These are phyloP conservation scores for Astreopora myriophthalma DNA, from an alignment of 64 coral and sea anemone genomes.

Conservation along the genomic window DNA sequence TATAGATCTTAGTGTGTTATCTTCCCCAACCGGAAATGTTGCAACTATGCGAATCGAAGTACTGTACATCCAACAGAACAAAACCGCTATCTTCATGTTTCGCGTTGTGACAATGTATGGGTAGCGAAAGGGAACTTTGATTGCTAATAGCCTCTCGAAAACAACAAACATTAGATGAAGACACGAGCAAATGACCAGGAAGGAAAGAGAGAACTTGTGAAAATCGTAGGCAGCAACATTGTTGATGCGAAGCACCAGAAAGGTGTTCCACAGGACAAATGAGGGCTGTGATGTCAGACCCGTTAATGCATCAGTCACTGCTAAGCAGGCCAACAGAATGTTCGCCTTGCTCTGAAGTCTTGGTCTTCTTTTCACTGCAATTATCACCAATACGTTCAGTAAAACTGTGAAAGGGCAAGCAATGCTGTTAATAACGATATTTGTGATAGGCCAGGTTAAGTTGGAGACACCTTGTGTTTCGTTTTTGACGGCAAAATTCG, in stretches of 20 bases:
- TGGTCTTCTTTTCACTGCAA: not conserved
- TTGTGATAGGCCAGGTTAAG: not conserved
- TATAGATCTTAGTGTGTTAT: no score
- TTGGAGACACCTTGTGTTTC: no score
- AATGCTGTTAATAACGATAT: not conserved
- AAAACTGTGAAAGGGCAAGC: not conserved
- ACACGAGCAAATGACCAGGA: not conserved
- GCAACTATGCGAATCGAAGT: not conserved
- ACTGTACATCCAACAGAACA: not conserved
- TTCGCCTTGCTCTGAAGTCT: not conserved
- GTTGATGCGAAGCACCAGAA: not conserved
- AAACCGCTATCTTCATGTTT: not conserved
- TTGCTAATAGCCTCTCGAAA: not conserved
- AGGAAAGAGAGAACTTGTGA: not conserved
- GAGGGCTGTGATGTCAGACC: not conserved
- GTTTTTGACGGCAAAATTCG: no score
- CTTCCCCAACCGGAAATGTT: no score
- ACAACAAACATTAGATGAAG: not conserved
- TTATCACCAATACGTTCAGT: not conserved
- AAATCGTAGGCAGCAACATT: not conserved
- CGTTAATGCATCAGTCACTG: not conserved
- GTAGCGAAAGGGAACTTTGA: not conserved
- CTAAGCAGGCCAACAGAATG: not conserved
- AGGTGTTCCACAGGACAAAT: not conserved
- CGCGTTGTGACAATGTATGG: not conserved